Conservation (phyloP, 1,140 invertebrate genomes). For the Phymastichus coffea region DNA sequence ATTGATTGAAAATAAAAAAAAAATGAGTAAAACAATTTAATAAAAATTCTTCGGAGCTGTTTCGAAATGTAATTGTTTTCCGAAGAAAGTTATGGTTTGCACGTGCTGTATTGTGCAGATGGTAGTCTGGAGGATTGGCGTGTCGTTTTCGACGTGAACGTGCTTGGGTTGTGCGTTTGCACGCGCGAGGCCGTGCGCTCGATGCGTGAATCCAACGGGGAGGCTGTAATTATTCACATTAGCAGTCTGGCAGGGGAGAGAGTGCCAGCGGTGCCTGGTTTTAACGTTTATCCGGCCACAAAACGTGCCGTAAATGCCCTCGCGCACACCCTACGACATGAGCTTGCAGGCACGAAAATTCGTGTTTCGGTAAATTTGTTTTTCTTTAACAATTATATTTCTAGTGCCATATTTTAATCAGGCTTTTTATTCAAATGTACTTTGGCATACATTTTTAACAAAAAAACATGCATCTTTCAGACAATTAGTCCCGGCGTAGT, state of each 20-base stretch:
- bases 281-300: conserved; percentile 60
- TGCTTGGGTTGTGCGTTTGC: conserved; percentile 58
- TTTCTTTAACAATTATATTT: neutral
- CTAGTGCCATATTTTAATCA: no score
- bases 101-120: conserved; percentile 33
- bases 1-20: neutral
- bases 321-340: conserved; percentile 61
- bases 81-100: no score
- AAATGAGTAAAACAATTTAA: neutral
- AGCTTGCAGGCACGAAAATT: conserved; percentile 55
- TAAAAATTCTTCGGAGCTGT: neutral
- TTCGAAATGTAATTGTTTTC: neutral
- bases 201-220: conserved; percentile 49
- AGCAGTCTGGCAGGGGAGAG: conserved; percentile 55
- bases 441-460: no score
- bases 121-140: conserved; percentile 45
- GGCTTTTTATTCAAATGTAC: conserved; percentile 14
- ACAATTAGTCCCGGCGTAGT: conserved; percentile 52
- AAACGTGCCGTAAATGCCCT: conserved; percentile 62
- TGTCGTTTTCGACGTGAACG: conserved; percentile 57
- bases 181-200: conserved; percentile 57
- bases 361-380: conserved; percentile 36
- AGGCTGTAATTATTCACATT: conserved; percentile 37
- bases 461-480: no score
- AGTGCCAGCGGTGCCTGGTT: conserved; percentile 55